phyloP scores from a whole-genome alignment of 1,140 invertebrate species.

The Camponotus floridanus region DNA sequence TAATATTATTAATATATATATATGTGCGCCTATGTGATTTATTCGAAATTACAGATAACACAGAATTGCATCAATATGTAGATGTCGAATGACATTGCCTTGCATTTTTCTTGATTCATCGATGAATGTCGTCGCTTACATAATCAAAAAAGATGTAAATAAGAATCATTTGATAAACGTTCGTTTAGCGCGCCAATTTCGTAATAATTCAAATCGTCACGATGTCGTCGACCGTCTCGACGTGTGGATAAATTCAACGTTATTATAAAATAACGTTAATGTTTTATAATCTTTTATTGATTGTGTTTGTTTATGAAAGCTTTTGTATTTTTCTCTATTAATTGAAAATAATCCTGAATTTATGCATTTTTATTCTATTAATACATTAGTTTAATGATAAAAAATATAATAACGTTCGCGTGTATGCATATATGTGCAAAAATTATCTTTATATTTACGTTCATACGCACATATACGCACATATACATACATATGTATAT shows the following conservation, averaged over 20 bases:
- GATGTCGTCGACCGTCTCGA: background rate
- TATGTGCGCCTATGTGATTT: background rate
- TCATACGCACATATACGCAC: no score
- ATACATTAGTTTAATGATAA: no score
- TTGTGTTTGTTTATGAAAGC: background rate
- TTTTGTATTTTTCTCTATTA: background rate
- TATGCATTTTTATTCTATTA: no score
- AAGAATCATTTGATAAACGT: constrained; percentile 1
- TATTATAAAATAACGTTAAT: background rate
- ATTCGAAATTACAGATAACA: background rate
- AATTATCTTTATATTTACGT: no score
- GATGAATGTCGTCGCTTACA: background rate
- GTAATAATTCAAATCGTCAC: background rate
- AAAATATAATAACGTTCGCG: no score
- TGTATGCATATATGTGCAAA: no score
- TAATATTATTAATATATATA: background rate
- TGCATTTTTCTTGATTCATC: background rate
- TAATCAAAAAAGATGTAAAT: constrained; percentile 34
- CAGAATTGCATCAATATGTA: background rate
- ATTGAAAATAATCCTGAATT: constrained; percentile 9
- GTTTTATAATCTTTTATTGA: background rate
- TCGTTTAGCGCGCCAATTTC: background rate
- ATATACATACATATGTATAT: background rate
- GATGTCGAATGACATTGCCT: background rate
- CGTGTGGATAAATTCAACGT: background rate